A percentile compares a stretch with the other conserved stretches of the same genome.
These are phyloP conservation scores for Phyllotis vaccarum DNA, from an alignment of 2,797 vertebrate genomes.

Conservation along the genomic window DNA sequence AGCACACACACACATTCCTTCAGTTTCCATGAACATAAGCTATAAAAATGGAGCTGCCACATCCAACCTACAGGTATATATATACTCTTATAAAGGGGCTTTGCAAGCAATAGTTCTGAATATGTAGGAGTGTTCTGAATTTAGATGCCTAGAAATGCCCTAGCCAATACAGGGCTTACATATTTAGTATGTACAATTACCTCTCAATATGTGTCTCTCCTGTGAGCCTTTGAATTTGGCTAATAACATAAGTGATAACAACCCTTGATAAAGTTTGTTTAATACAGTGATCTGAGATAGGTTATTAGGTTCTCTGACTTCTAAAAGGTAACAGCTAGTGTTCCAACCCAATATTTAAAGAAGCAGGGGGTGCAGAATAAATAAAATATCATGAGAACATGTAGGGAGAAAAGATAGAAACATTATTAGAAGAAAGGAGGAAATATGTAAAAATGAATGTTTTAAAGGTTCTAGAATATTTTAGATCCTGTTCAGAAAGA, in stretches of 20 bases:
- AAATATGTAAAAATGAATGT: not conserved
- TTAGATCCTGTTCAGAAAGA: conserved; percentile 30
- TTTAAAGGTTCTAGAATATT: conserved; percentile 55
- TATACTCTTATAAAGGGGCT: not conserved
- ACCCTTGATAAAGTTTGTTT: not conserved
- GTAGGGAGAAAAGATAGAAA: not conserved
- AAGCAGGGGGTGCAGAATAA: conserved; percentile 18
- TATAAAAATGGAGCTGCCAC: not conserved
- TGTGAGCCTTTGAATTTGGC: not conserved
- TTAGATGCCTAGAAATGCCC: not conserved
- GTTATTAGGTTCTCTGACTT: conserved; percentile 25
- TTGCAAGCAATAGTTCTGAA: conserved; percentile 16
- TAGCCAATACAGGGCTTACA: not conserved
- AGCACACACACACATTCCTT: not conserved
- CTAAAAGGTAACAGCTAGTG: not conserved
- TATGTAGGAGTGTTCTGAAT: not conserved
- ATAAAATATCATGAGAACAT: not conserved
- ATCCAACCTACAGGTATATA: not conserved
- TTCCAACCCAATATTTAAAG: not conserved
- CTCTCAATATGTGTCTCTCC: not conserved
- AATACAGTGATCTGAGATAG: not conserved
- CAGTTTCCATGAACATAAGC: not conserved
- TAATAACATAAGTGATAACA: not conserved
- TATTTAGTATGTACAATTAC: conserved; percentile 13
- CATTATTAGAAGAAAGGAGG: not conserved